A percentile compares a stretch with the other conserved stretches of the same genome.
Conservation (phyloP, 2,113 vertebrate species). For the Ceyx margarethae region DNA sequence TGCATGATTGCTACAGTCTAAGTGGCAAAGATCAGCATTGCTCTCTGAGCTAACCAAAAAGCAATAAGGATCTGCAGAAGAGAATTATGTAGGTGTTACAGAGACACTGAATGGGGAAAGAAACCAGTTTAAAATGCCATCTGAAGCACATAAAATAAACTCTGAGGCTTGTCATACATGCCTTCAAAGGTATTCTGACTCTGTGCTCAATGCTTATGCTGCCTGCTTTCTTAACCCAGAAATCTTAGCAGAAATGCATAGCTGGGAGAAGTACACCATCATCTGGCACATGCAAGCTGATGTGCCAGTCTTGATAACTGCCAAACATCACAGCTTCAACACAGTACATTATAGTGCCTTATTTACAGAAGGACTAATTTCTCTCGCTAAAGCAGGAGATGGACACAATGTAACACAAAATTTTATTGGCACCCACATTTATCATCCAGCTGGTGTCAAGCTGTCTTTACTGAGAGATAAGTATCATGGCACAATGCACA, state of each 20-base stretch:
- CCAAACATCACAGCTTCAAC: not conserved
- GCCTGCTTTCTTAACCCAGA: not conserved
- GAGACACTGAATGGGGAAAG: not conserved
- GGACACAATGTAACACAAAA: not conserved
- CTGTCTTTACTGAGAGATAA: not conserved
- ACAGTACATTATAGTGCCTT: not conserved
- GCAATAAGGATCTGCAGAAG: not conserved
- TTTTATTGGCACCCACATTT: not conserved
- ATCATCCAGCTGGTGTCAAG: not conserved
- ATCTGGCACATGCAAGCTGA: not conserved
- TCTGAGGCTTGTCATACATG: not conserved
- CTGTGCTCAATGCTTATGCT: not conserved
- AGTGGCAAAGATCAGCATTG: slow-evolving; percentile 17
- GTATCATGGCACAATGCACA: not conserved
- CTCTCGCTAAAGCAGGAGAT: not conserved
- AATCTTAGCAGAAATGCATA: not conserved
- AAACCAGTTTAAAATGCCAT: not conserved
- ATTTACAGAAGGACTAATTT: not conserved
- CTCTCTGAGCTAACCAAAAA: not conserved
- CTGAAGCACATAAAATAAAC: not conserved
- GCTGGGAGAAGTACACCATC: not conserved
- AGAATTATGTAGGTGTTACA: not conserved
- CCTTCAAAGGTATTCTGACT: not conserved
- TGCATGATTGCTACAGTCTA: not conserved
- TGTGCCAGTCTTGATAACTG: not conserved